Conservation (phyloP, 2,888 invertebrate species). For the Orthonychiurus folsomi region DNA sequence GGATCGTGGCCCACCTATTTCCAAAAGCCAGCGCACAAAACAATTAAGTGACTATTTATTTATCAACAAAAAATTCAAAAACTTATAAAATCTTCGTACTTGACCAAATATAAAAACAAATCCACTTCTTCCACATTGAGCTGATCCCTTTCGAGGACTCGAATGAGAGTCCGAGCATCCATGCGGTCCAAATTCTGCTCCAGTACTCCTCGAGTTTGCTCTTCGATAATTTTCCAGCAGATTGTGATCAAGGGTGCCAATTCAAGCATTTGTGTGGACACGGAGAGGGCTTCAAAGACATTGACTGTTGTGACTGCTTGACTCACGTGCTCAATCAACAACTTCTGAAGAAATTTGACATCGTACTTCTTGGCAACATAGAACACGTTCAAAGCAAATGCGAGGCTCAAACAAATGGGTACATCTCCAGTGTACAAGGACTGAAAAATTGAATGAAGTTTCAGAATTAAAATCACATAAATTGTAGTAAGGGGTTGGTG, state of each 20-base stretch:
- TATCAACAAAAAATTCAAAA: not conserved
- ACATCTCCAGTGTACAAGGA: conserved; percentile 35
- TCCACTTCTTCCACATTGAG: conserved; percentile 31
- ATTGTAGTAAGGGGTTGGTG: not conserved
- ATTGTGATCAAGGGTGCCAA: conserved; percentile 27
- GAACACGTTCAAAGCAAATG: conserved; percentile 30
- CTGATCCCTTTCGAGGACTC: conserved; percentile 29
- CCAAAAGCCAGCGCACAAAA: not conserved
- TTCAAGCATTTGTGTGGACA: conserved; percentile 28
- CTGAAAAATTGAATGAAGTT: conserved; percentile 12
- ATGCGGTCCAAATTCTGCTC: conserved; percentile 25
- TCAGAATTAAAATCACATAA: not conserved
- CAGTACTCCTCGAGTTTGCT: conserved; percentile 24
- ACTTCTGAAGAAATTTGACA: conserved; percentile 26
- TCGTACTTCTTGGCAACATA: conserved; percentile 30
- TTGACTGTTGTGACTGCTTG: conserved; percentile 23
- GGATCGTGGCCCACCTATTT: conserved; percentile 31
- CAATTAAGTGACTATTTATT: no score
- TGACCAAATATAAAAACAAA: conserved; percentile 29
- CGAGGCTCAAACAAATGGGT: conserved; percentile 26
- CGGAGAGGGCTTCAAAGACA: conserved; percentile 33
- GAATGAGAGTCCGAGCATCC: conserved; percentile 24
- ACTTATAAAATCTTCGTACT: conserved; percentile 18
- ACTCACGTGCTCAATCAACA: conserved; percentile 26
- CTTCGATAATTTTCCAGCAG: conserved; percentile 34